phyloP scores from a whole-genome alignment of 2,797 vertebrate species.

The Lacerta viridis region DNA sequence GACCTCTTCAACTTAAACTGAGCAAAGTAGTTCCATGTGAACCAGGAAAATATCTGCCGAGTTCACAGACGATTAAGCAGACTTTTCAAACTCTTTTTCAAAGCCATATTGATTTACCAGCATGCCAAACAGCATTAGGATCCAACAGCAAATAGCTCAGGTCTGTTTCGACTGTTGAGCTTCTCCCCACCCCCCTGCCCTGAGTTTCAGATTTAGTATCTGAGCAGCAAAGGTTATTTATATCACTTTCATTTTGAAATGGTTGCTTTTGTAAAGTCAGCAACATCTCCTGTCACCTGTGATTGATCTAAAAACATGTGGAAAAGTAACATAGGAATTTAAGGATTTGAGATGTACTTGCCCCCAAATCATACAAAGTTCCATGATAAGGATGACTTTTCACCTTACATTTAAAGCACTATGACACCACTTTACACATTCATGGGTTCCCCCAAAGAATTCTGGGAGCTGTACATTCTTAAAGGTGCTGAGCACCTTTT shows the following conservation, averaged over 20 bases:
- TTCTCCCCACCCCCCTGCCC: neutral
- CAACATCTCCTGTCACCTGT: rapidly evolving
- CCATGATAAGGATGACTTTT: too few species aligned
- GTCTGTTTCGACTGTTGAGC: neutral
- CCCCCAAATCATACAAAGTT: rapidly evolving
- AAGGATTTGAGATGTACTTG: rapidly evolving
- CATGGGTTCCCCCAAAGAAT: too few species aligned
- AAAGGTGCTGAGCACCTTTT: too few species aligned
- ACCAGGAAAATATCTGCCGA: neutral
- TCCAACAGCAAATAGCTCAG: neutral
- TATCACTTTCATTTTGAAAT: neutral
- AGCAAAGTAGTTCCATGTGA: neutral
- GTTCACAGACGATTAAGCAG: neutral
- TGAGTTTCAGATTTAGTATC: constrained; percentile 6
- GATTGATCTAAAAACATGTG: neutral
- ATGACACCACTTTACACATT: too few species aligned
- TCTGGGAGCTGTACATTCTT: too few species aligned
- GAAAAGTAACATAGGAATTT: neutral
- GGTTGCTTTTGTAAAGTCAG: neutral
- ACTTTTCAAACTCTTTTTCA: neutral
- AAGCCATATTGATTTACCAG: constrained; percentile 18
- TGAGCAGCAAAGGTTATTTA: neutral
- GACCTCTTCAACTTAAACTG: constrained; percentile 5
- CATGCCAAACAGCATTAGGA: neutral
- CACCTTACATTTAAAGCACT: too few species aligned